These are phyloP conservation scores for Trochalopteron elliotii DNA, from an alignment of 2,113 vertebrate species.

Conservation along the genomic window DNA sequence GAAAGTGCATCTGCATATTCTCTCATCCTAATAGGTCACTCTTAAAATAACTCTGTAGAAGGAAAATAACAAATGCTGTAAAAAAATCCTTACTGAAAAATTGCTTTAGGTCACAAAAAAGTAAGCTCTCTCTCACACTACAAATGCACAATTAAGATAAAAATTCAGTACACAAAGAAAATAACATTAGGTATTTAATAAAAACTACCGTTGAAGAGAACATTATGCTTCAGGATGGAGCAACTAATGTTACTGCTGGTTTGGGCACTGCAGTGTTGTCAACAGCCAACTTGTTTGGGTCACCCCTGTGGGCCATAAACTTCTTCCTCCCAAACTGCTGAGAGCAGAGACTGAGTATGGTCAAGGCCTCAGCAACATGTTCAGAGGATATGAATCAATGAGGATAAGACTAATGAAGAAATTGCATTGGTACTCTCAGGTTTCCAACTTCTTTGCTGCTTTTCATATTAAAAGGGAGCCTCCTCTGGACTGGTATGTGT, in stretches of 20 bases:
- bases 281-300: background rate
- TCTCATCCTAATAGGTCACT: background rate
- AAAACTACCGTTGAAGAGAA: background rate
- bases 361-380: fast-evolving
- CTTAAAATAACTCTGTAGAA: background rate
- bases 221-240: background rate
- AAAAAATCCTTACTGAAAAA: background rate
- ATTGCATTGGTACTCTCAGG: background rate
- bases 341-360: background rate
- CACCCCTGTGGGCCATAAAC: background rate
- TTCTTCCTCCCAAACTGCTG: background rate
- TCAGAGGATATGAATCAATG: background rate
- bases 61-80: background rate
- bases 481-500: background rate
- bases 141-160: background rate
- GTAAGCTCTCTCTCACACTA: background rate
- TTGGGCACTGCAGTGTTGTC: background rate
- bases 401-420: background rate
- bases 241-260: background rate
- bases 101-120: background rate
- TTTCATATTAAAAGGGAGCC: background rate
- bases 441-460: background rate
- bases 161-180: background rate
- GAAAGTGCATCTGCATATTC: background rate
- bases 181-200: background rate